phyloP scores from a whole-genome alignment of 2,797 vertebrate genomes.

The Ctenopoma kingsleyae region DNA sequence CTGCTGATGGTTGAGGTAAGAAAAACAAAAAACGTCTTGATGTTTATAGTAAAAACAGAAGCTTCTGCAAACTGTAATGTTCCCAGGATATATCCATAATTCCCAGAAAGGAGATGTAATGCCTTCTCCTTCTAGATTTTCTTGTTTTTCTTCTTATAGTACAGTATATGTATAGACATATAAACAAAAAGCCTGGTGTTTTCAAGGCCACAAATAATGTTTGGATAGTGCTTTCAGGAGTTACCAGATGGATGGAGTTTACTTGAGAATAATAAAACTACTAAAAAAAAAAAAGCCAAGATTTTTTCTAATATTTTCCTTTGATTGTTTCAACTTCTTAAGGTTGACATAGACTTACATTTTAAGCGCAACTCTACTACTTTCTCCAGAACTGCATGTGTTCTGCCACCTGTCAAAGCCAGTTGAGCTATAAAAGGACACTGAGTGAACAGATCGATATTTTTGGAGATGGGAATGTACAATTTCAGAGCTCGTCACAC shows the following conservation, averaged over 20 bases:
- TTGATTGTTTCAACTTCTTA: background rate
- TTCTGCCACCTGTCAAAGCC: conserved; percentile 59
- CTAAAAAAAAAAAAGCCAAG: background rate
- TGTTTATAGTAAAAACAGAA: conserved; percentile 1
- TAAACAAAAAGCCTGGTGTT: conserved; percentile 4
- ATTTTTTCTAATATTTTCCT: background rate
- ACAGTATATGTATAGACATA: conserved; percentile 4
- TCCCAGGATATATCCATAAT: background rate
- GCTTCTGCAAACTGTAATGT: background rate
- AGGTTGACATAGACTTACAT: background rate
- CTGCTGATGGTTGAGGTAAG: background rate
- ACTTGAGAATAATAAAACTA: background rate
- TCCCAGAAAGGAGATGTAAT: background rate
- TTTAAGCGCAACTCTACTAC: background rate
- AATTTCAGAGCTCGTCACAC: conserved; percentile 61
- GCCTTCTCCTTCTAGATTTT: background rate
- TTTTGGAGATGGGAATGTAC: conserved; percentile 66
- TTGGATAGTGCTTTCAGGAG: conserved; percentile 5
- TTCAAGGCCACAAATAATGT: conserved; percentile 12
- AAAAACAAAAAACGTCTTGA: background rate
- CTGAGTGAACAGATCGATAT: conserved; percentile 45
- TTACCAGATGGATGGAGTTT: conserved; percentile 1
- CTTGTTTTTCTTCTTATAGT: conserved; percentile 9
- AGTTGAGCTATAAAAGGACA: conserved; percentile 21
- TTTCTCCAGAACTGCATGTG: conserved; percentile 25